Conservation (phyloP, 2,113 vertebrate genomes). For the Rhizomys pruinosus region DNA sequence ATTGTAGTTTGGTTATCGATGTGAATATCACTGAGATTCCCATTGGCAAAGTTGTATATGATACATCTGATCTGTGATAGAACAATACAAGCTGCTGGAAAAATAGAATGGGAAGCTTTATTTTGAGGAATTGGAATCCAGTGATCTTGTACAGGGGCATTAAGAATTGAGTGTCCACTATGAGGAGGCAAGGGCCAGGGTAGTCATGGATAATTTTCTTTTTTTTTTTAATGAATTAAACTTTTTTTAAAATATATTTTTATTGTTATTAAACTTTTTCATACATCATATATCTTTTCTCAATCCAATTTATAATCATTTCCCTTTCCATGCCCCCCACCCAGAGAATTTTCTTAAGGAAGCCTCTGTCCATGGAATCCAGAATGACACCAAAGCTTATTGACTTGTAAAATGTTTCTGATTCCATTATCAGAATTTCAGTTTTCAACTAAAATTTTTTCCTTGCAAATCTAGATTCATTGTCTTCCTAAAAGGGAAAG, state of each 20-base stretch:
- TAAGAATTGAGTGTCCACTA: not conserved
- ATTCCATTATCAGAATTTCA: not conserved
- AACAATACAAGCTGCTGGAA: not conserved
- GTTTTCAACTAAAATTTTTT: not conserved
- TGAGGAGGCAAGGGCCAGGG: not conserved
- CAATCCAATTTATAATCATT: too few relatives aligned
- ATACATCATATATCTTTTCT: too few relatives aligned
- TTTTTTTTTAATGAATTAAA: too few relatives aligned
- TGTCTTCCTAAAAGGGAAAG: not conserved
- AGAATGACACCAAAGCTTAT: not conserved
- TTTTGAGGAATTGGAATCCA: not conserved
- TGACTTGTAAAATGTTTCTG: not conserved
- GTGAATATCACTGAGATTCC: not conserved
- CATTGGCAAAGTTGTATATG: not conserved
- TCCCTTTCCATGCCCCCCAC: too few relatives aligned
- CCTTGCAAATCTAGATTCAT: slow-evolving; percentile 3
- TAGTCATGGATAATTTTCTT: accelerated
- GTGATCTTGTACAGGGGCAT: accelerated
- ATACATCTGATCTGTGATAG: not conserved
- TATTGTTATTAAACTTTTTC: too few relatives aligned
- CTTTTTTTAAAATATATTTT: too few relatives aligned
- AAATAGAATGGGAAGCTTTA: not conserved
- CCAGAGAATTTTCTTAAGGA: not conserved
- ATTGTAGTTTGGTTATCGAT: not conserved
- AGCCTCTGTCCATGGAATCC: not conserved